These are phyloP conservation scores for Eremobia ochroleuca DNA, from an alignment of 2,888 invertebrate genomes.

Conservation along the genomic window DNA sequence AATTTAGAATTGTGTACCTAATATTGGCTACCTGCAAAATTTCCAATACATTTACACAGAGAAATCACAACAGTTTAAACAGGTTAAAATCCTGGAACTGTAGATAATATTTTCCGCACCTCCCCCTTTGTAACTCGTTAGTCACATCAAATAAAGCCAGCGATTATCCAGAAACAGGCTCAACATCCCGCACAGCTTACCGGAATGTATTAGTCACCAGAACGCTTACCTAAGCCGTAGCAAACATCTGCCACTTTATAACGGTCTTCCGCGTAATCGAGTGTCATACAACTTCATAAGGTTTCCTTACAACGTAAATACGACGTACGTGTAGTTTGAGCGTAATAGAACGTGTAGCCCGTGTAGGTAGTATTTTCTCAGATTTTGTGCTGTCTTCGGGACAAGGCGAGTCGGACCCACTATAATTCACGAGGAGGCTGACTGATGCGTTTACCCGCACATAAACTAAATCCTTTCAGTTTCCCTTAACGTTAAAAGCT, in stretches of 20 bases:
- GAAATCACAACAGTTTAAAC: background rate
- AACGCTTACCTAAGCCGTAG: constrained; percentile 24
- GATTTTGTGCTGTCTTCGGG: constrained; percentile 47
- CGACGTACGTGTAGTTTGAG: constrained; percentile 40
- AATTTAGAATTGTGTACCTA: background rate
- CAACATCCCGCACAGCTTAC: constrained; percentile 12
- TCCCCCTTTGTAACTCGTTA: background rate
- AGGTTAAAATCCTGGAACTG: background rate
- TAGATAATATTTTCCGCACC: background rate
- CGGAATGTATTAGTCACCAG: constrained; percentile 29
- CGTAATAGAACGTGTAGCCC: constrained; percentile 29
- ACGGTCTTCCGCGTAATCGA: constrained; percentile 53
- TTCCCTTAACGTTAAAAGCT: constrained; percentile 72
- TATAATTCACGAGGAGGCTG: constrained; percentile 78
- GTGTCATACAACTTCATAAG: constrained; percentile 49
- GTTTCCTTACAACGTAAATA: constrained; percentile 39
- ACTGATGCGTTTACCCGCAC: constrained; percentile 77
- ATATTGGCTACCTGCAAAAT: background rate
- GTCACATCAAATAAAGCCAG: constrained; percentile 21
- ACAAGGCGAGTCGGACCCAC: constrained; percentile 56
- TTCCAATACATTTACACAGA: background rate
- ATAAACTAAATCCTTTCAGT: constrained; percentile 78
- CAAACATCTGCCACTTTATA: constrained; percentile 35
- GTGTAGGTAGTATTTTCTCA: constrained; percentile 52
- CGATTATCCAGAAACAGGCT: constrained; percentile 1